These are phyloP conservation scores for Lagodon rhomboides DNA, from an alignment of 2,797 vertebrate species.

Conservation along the genomic window DNA sequence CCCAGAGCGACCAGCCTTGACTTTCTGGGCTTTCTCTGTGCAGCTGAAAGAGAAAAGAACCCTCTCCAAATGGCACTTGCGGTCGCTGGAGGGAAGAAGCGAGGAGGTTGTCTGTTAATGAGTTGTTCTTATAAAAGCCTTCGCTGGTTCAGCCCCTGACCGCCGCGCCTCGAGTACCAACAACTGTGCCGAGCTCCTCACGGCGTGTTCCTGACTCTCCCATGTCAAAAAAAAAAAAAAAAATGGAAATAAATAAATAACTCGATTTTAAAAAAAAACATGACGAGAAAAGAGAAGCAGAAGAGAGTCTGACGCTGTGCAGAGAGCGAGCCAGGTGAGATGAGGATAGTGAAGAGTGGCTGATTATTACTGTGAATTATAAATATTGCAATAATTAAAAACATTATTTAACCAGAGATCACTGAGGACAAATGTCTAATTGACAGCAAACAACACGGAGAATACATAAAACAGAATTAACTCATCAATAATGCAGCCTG, in stretches of 20 bases:
- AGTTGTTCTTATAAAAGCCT: slow-evolving; percentile 80
- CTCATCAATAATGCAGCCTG: background rate
- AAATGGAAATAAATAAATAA: background rate
- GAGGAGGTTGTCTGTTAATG: slow-evolving; percentile 77
- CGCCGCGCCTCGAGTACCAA: slow-evolving; percentile 54
- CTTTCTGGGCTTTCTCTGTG: slow-evolving; percentile 73
- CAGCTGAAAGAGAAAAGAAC: slow-evolving; percentile 78
- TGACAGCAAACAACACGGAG: background rate
- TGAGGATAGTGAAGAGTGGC: background rate
- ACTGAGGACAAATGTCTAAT: background rate
- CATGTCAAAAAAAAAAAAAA: slow-evolving; percentile 7
- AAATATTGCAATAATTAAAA: background rate
- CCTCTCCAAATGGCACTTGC: slow-evolving; percentile 79
- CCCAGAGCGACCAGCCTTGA: slow-evolving; percentile 79
- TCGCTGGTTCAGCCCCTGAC: slow-evolving; percentile 64
- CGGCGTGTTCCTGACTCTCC: slow-evolving; percentile 23
- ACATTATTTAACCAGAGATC: background rate
- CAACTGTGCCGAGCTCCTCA: slow-evolving; percentile 40
- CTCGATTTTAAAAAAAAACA: background rate
- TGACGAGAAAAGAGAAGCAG: slow-evolving; percentile 15
- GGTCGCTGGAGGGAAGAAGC: slow-evolving; percentile 62
- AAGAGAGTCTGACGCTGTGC: background rate
- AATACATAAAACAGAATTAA: background rate
- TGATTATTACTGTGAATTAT: background rate
- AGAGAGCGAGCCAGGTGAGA: slow-evolving; percentile 18